Evolutionary conservation across 2,797 vertebrate species (phyloP), one percentile per base, ranked within the genome.

Genomic region (Orestias chungarensis): DNA sequence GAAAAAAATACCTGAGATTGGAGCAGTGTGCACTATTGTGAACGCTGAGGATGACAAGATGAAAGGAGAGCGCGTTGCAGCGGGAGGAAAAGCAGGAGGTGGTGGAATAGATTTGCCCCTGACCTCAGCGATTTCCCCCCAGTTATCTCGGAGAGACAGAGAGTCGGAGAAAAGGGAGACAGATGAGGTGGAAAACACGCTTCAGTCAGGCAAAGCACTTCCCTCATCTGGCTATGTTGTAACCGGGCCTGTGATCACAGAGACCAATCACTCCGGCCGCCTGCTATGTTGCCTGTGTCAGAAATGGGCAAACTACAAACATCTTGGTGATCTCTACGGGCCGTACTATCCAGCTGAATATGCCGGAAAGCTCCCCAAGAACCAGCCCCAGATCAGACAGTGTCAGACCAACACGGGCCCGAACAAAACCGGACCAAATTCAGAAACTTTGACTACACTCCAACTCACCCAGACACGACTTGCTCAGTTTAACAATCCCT

Each of bases 291-390:
- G 97, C 91, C 95, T 99, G 44, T 99, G 98, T 87, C 97, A 98
- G 88, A 99, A 99, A 91, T 99, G 97, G 96, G 97, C 97, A 79
- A 99, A 98, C 93, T 99, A 97, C 89, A 96, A 97, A 84, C 97
- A 98, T 87, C 96, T 99, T 71, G 98, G 98, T 31, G 98, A 99
- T 91, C 96, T 99, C 71, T 99, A 97, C 44, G 98, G 98, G 80
- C 98, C 98, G 64, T 99, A 96, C 92, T 99, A 99, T 87, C 97
- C 96, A 55, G 96, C 97, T 77, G 97, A 99, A 90, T 99, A 99
- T 3, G 96, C 96, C 64, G 94, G 96, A 82, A 97, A 96, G 72
- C 95, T 99, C 76, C 96, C 96, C 78, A 99, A 99, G 90, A 99
- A 98, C 85, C 97, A 96, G 0, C 97, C 97, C 71, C 97, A 94